Percentiles rank a stretch among this genome's conserved stretches.
phyloP scores from a whole-genome alignment of 2,113 vertebrate species.

The Cepphus grylle region DNA sequence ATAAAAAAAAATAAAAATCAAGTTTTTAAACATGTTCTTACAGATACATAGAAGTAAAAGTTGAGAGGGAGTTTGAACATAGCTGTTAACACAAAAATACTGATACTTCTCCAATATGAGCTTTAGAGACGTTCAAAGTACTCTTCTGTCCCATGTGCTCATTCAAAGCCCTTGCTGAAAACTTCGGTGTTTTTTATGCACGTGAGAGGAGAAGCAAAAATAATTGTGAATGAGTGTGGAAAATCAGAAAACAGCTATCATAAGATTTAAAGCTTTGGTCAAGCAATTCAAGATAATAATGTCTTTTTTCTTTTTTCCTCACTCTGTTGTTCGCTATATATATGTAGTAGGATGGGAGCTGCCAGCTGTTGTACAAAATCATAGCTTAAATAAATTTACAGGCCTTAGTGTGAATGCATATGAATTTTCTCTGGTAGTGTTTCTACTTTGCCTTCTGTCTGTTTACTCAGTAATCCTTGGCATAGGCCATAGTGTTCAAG shows the following conservation, averaged over 20 bases:
- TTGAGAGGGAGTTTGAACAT: neutral
- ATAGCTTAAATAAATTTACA: neutral
- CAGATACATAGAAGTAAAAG: neutral
- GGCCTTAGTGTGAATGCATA: neutral
- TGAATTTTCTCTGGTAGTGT: neutral
- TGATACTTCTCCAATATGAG: neutral
- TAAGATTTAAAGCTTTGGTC: neutral
- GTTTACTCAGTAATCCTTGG: neutral
- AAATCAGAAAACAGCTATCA: neutral
- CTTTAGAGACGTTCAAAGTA: neutral
- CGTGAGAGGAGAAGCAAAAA: neutral
- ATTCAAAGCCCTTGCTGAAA: neutral
- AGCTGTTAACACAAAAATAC: neutral
- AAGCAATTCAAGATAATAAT: neutral
- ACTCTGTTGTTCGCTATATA: neutral
- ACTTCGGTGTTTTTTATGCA: neutral
- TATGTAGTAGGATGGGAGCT: neutral
- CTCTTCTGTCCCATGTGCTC: neutral
- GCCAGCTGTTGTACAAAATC: neutral
- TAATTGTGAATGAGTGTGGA: neutral
- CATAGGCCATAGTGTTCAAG: neutral
- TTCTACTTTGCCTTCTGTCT: neutral
- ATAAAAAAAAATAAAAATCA: neutral
- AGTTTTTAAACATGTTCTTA: neutral
- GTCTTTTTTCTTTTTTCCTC: fast-evolving